Conservation (phyloP, 2,797 vertebrate genomes). For the Gallinago nigripennis region DNA sequence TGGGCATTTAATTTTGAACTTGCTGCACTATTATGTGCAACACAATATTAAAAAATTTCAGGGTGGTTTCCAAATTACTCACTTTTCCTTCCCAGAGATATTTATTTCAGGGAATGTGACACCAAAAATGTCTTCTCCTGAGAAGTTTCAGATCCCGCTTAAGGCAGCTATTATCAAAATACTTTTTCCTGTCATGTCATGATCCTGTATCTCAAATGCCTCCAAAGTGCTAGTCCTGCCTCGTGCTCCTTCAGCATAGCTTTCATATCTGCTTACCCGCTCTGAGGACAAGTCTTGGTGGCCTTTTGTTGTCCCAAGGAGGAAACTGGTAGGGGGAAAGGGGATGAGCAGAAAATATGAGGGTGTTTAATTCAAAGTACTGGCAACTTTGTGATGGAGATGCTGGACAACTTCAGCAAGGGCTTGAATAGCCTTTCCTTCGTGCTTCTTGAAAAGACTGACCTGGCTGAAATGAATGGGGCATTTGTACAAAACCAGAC, state of each 20-base stretch:
- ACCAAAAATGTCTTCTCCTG: not conserved
- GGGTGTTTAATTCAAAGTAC: not conserved
- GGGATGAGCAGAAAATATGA: not conserved
- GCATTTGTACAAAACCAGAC: not conserved
- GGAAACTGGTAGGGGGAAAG: not conserved
- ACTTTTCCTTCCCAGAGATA: not conserved
- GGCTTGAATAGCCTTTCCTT: not conserved
- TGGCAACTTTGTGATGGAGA: not conserved
- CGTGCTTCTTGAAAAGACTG: not conserved
- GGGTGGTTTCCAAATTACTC: not conserved
- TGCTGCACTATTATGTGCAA: not conserved
- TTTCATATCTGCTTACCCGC: not conserved
- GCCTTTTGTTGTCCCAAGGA: not conserved
- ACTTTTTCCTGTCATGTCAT: not conserved
- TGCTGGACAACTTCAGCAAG: not conserved
- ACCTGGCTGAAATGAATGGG: not conserved
- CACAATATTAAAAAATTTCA: not conserved
- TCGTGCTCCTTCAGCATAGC: not conserved
- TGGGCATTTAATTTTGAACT: not conserved
- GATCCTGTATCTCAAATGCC: not conserved
- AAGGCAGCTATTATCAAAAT: not conserved
- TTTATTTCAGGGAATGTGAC: not conserved
- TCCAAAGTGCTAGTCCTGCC: not conserved
- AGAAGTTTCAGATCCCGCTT: not conserved
- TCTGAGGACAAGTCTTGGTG: not conserved